phyloP scores from a whole-genome alignment of 2,888 invertebrate genomes.

The Cosmopolites sordidus region DNA sequence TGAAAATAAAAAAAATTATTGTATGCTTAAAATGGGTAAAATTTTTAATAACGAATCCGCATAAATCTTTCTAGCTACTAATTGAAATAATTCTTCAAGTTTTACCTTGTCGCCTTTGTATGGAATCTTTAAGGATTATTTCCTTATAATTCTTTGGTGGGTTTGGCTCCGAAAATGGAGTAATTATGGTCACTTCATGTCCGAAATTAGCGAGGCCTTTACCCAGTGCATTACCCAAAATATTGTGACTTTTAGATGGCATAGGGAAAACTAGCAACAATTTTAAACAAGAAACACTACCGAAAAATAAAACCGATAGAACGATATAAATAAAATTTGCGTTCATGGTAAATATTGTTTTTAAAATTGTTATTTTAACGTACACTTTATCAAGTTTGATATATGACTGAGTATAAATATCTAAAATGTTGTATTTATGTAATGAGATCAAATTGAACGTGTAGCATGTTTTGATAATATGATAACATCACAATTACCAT shows the following conservation, averaged over 20 bases:
- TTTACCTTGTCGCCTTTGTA: neutral
- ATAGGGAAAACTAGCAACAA: constrained; percentile 11
- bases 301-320: too few species aligned
- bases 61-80: neutral
- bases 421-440: too few species aligned
- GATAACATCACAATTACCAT: too few species aligned
- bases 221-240: constrained; percentile 31
- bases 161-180: constrained; percentile 8
- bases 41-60: too few species aligned
- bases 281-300: neutral
- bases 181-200: constrained; percentile 34
- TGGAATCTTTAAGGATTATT: constrained; percentile 1
- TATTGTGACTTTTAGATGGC: constrained; percentile 18
- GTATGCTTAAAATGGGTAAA: too few species aligned
- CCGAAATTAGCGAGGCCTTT: constrained; percentile 34
- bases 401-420: too few species aligned
- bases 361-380: too few species aligned
- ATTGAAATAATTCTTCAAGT: neutral
- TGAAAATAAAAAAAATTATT: constrained; percentile 1
- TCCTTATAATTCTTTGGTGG: constrained; percentile 7
- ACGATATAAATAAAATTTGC: too few species aligned
- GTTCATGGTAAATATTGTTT: too few species aligned
- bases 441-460: too few species aligned
- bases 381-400: too few species aligned
- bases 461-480: too few species aligned